A percentile compares a stretch with the other conserved stretches of the same genome.
These are phyloP conservation scores for human (Homo sapiens) DNA, from an alignment of 2,113 vertebrate genomes.

Conservation along the genomic window DNA sequence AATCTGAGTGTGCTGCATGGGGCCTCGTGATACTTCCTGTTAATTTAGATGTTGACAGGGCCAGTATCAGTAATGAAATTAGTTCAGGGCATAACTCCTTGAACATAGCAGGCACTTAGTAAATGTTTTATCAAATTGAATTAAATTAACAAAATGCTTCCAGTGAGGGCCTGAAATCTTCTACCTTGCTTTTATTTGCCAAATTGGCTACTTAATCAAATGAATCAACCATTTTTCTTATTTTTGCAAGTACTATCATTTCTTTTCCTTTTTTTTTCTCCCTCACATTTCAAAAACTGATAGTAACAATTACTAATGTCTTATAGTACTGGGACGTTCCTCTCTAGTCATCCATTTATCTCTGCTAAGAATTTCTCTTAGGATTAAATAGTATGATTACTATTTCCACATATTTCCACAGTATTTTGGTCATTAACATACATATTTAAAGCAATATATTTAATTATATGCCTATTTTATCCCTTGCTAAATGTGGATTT, in stretches of 20 bases:
- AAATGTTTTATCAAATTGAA: not conserved
- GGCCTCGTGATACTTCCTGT: not conserved
- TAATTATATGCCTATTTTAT: slow-evolving; percentile 23
- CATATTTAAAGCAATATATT: slow-evolving; percentile 40
- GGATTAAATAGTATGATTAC: not conserved
- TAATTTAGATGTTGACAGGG: not conserved
- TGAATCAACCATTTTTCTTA: not conserved
- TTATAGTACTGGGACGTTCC: not conserved
- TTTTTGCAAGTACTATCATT: not conserved
- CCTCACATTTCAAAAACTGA: not conserved
- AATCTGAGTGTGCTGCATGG: not conserved
- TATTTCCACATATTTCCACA: slow-evolving; percentile 25
- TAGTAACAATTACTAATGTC: not conserved
- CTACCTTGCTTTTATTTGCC: not conserved
- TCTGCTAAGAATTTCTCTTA: not conserved
- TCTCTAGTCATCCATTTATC: not conserved
- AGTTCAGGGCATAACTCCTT: not conserved
- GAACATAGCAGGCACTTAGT: not conserved
- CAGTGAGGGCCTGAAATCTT: not conserved
- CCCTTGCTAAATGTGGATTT: slow-evolving; percentile 19
- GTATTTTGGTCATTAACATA: not conserved
- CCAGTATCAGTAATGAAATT: not conserved
- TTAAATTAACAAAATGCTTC: not conserved
- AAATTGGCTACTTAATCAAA: not conserved
- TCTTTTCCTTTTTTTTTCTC: not conserved